phyloP scores from a whole-genome alignment of 2,113 vertebrate genomes.

The Sturnus vulgaris region DNA sequence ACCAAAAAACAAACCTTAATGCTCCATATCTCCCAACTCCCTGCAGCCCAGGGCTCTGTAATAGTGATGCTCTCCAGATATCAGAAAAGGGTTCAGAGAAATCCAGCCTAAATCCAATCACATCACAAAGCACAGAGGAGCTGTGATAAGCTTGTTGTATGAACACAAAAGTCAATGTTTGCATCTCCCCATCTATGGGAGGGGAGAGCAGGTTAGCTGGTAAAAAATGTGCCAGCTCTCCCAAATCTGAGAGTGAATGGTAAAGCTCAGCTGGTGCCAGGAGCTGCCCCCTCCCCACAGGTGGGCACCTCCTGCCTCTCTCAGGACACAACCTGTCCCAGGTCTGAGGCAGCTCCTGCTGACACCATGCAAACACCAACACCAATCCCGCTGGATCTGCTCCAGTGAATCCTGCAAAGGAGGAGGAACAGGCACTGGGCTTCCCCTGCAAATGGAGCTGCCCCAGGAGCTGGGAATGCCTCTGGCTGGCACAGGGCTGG shows the following conservation, averaged over 20 bases:
- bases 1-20: neutral
- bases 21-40: neutral
- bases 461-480: neutral
- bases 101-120: conserved; percentile 60
- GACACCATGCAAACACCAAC: neutral
- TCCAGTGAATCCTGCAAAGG: neutral
- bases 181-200: neutral
- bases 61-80: conserved; percentile 51
- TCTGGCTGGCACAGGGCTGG: neutral
- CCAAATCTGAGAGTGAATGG: neutral
- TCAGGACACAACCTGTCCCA: neutral
- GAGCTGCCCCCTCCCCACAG: neutral
- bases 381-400: accelerated
- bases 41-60: neutral
- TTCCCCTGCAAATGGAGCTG: neutral
- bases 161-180: neutral
- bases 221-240: neutral
- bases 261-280: neutral
- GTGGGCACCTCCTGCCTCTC: neutral
- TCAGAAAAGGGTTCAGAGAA: conserved; percentile 53
- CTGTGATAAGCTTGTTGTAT: neutral
- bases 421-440: neutral
- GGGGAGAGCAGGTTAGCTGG: neutral
- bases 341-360: neutral
- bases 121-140: neutral